phyloP scores from a whole-genome alignment of 2,888 invertebrate genomes.

The Bhutanitis thaidina region DNA sequence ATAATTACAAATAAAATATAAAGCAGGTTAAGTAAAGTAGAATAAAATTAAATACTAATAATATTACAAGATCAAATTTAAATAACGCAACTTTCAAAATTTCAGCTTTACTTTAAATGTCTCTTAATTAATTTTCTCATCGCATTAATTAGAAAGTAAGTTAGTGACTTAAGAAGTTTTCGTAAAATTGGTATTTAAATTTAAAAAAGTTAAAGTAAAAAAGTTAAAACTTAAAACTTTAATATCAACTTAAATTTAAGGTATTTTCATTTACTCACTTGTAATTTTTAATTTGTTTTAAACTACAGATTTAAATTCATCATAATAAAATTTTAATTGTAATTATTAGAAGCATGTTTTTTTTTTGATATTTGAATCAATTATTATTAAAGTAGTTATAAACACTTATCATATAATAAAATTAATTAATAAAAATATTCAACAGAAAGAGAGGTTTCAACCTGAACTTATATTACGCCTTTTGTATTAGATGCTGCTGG shows the following conservation, averaged over 20 bases:
- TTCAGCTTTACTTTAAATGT: constrained; percentile 14
- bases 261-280: too few relatives aligned
- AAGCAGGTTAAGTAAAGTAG: background rate
- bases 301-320: too few relatives aligned
- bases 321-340: too few relatives aligned
- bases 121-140: constrained; percentile 17
- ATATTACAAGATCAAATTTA: constrained; percentile 4
- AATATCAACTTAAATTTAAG: background rate
- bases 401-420: too few relatives aligned
- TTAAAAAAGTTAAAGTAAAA: background rate
- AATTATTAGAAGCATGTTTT: too few relatives aligned
- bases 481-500: constrained; percentile 24
- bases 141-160: constrained; percentile 16
- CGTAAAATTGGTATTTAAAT: constrained; percentile 10
- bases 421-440: too few relatives aligned
- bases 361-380: too few relatives aligned
- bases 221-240: background rate
- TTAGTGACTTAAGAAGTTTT: constrained; percentile 15
- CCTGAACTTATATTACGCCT: constrained; percentile 26
- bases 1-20: background rate
- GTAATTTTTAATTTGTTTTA: too few relatives aligned
- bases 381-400: too few relatives aligned
- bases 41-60: background rate
- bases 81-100: constrained; percentile 1
- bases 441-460: too few relatives aligned